These are phyloP conservation scores for fruit fly (Drosophila melanogaster) DNA, from an alignment of 1,140 invertebrate genomes.

Conservation along the genomic window DNA sequence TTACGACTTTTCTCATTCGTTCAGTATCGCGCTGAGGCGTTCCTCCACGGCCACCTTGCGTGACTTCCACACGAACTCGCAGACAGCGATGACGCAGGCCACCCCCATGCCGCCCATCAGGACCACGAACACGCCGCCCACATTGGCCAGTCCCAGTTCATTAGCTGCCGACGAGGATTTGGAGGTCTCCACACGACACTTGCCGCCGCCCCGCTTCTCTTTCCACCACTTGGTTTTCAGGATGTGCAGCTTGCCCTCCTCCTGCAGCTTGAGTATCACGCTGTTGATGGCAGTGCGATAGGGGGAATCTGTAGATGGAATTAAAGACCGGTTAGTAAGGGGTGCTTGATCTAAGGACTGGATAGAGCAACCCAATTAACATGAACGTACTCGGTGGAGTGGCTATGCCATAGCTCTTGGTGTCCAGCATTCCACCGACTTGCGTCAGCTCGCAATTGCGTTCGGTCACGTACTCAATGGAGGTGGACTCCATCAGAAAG, in stretches of 20 bases:
- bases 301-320: slow-evolving; percentile 89
- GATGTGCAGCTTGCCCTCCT: slow-evolving; percentile 95
- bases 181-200: slow-evolving; percentile 92
- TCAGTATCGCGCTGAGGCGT: slow-evolving; percentile 88
- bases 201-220: slow-evolving; percentile 93
- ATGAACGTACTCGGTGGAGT: slow-evolving; percentile 92
- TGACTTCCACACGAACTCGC: slow-evolving; percentile 97
- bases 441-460: slow-evolving; percentile 95
- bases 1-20: slow-evolving; percentile 84
- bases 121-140: slow-evolving; percentile 98
- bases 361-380: too few species aligned
- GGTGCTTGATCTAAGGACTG: too few species aligned
- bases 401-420: slow-evolving; percentile 97
- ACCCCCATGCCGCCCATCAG: slow-evolving; percentile 95
- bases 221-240: slow-evolving; percentile 99
- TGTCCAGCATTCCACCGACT: slow-evolving; percentile 95
- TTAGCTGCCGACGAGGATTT: slow-evolving; percentile 93
- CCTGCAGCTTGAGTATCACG: slow-evolving; percentile 95
- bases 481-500: slow-evolving; percentile 97
- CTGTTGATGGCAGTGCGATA: slow-evolving; percentile 94
- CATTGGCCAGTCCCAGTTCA: slow-evolving; percentile 94
- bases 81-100: slow-evolving; percentile 94
- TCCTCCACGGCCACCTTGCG: slow-evolving; percentile 95
- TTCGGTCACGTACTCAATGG: slow-evolving; percentile 96
- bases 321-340: background rate